A percentile compares a stretch with the other conserved stretches of the same genome.
These are phyloP conservation scores for Saccostrea glomerata DNA, from an alignment of 1,140 invertebrate genomes.

Conservation along the genomic window DNA sequence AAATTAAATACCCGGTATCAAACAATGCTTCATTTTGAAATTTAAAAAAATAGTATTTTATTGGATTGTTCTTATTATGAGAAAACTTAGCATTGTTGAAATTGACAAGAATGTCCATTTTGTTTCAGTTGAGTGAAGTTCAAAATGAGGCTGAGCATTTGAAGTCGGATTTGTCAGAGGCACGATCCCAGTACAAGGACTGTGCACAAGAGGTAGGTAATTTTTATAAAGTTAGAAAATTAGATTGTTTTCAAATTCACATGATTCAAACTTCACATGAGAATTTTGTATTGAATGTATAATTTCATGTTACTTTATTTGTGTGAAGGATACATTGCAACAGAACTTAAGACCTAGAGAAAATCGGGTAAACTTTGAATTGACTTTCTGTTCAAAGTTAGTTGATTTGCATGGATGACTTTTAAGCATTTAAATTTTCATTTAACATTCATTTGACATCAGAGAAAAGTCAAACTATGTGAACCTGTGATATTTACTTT, in stretches of 20 bases:
- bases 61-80: not conserved
- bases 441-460: not conserved
- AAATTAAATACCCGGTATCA: not conserved
- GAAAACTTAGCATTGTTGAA: not conserved
- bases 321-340: no score
- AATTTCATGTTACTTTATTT: no score
- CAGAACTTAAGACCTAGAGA: no score
- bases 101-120: not conserved
- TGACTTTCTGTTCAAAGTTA: not conserved
- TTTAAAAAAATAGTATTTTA: not conserved
- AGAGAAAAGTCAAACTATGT: not conserved
- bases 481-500: not conserved
- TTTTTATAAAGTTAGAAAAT: not conserved
- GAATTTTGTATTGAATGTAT: no score
- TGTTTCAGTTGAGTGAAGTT: constrained; percentile 69
- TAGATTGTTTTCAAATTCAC: not conserved
- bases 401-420: not conserved
- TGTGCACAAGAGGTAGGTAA: constrained; percentile 76
- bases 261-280: not conserved
- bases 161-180: constrained; percentile 73
- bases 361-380: no score
- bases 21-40: not conserved
- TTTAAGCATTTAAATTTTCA: not conserved
- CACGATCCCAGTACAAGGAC: constrained; percentile 75
- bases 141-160: constrained; percentile 70